Base-by-base conservation (phyloP, 2,113 vertebrate genomes). In the Labrus mixtus region DNA sequence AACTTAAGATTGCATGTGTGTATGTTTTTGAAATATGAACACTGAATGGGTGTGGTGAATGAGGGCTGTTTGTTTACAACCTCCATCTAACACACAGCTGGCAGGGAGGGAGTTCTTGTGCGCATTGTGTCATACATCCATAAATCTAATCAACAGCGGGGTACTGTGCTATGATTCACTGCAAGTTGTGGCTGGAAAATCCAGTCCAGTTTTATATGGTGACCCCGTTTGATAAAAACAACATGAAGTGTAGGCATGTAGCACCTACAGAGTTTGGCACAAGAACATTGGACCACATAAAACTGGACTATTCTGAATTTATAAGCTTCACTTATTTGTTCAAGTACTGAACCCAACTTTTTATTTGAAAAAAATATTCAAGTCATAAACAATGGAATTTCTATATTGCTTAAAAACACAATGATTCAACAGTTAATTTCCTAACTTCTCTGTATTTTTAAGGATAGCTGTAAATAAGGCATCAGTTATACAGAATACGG, bases 21-120 rank as follows among this genome's bases (percentile, higher is more conserved):
- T 76, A 50, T 61, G 55, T 45, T 67, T 81, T 36, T 74, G 63
- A 79, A 89, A 72, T 56, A 63, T 17, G 55, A 64, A 86, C 70
- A 76, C 60, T 82, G 84, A 63, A 66, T 79, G 90, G 88, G 90
- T 84, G 88, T 83, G 89, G 85, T 76, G 80, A 83, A 48, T n/a
- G 80, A 77, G 68, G 72, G 62, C 68, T 82, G 72, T 78, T 82
- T 85, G 78, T 75, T 54, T 53, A 67, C 71, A 66, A 65, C 72
- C 56, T 82, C 67, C 60, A 70, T 82, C 68, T 76, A 25, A 70
- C 74, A 80, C 53, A 73, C 62, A 78, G 79, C 73, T 80, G 41
- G 45, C 7, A 41, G 65, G 48, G 43, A 73, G n/a, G 23, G 55
- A 53, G 16, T 41, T 39, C 50, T 62, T 63, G 72, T 45, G 57